Percentiles rank a stretch among this genome's conserved stretches.
Conservation (phyloP, 2,888 invertebrate genomes). For the Germaria angustata region DNA sequence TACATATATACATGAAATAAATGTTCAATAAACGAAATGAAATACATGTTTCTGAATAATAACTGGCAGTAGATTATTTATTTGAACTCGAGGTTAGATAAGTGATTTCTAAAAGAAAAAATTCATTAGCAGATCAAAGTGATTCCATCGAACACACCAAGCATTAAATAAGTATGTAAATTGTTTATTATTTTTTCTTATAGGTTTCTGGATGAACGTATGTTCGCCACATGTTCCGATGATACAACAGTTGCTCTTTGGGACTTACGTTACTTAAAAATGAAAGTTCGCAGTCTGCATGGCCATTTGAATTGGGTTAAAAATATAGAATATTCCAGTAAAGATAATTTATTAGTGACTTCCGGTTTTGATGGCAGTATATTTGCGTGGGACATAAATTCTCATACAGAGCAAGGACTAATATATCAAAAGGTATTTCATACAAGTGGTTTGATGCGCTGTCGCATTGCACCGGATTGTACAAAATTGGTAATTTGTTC, state of each 20-base stretch:
- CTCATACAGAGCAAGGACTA: constrained; percentile 88
- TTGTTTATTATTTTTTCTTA: too few relatives aligned
- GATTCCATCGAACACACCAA: too few relatives aligned
- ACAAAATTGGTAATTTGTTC: constrained; percentile 94
- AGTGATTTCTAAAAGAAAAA: too few relatives aligned
- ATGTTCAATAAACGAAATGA: too few relatives aligned
- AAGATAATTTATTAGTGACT: constrained; percentile 91
- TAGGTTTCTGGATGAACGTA: constrained; percentile 91
- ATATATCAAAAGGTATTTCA: constrained; percentile 91
- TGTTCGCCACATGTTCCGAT: constrained; percentile 96
- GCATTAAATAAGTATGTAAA: too few relatives aligned
- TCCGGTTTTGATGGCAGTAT: constrained; percentile 96
- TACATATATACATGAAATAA: too few relatives aligned
- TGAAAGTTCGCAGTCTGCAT: constrained; percentile 87
- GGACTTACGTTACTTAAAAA: constrained; percentile 93
- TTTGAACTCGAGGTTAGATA: too few relatives aligned
- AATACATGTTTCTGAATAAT: too few relatives aligned
- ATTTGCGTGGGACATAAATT: constrained; percentile 96
- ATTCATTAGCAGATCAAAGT: too few relatives aligned
- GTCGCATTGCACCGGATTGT: constrained; percentile 91
- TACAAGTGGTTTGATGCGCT: constrained; percentile 86
- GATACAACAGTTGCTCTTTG: constrained; percentile 95
- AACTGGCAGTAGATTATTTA: too few relatives aligned
- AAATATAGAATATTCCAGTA: constrained; percentile 94
- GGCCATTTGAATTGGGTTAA: constrained; percentile 98